These are phyloP conservation scores for Sphecodes monilicornis DNA, from an alignment of 2,888 invertebrate species.

Conservation along the genomic window DNA sequence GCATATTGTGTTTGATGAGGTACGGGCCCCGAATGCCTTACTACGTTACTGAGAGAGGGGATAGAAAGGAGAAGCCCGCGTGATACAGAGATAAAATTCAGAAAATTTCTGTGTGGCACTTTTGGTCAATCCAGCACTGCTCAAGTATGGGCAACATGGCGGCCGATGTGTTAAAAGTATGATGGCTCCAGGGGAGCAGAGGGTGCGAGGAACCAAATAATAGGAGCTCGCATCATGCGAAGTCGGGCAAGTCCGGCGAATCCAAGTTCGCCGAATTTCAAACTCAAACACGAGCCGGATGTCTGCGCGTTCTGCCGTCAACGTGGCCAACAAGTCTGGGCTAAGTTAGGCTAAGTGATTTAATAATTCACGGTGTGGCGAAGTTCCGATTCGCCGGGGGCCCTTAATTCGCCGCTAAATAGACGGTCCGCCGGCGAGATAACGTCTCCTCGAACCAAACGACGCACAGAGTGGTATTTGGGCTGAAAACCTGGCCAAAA, in stretches of 20 bases:
- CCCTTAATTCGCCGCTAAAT: slow-evolving; percentile 10
- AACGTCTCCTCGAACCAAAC: neutral
- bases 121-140: too few species aligned
- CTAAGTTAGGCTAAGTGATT: slow-evolving; percentile 16
- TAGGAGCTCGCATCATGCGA: neutral
- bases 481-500: too few species aligned
- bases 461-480: too few species aligned
- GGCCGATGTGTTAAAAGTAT: neutral
- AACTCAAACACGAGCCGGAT: neutral
- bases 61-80: too few species aligned
- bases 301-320: neutral
- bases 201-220: neutral
- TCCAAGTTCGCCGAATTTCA: slow-evolving; percentile 1
- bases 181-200: neutral
- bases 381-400: neutral
- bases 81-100: too few species aligned
- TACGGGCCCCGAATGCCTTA: too few species aligned
- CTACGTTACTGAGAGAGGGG: too few species aligned
- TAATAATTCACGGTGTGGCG: neutral
- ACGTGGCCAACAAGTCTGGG: neutral
- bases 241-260: neutral
- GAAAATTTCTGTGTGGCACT: too few species aligned
- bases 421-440: slow-evolving; percentile 6
- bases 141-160: too few species aligned
- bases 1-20: too few species aligned